phyloP scores from a whole-genome alignment of 2,888 invertebrate genomes.

The Oligia latruncula region DNA sequence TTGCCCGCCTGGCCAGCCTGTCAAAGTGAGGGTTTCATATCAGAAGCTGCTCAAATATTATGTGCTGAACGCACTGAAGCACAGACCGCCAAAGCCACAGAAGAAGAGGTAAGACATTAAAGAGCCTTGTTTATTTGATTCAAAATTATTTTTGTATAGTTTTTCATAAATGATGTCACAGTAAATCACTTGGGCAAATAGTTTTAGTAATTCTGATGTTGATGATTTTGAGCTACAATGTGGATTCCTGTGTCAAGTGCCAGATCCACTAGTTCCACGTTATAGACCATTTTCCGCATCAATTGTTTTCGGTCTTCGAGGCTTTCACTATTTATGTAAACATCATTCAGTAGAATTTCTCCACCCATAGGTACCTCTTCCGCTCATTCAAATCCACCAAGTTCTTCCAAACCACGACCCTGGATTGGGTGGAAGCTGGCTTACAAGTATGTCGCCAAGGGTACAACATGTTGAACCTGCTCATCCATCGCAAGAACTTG shows the following conservation, averaged over 20 bases:
- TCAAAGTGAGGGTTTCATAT: constrained; percentile 99
- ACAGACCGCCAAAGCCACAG: constrained; percentile 99
- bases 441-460: constrained; percentile 99
- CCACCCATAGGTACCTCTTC: constrained; percentile 94
- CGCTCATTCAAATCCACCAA: constrained; percentile 99
- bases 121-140: not conserved
- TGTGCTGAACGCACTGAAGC: constrained; percentile 99
- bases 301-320: not conserved
- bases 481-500: constrained; percentile 99
- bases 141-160: not conserved
- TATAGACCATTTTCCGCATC: not conserved
- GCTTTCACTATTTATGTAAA: not conserved
- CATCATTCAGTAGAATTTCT: not conserved
- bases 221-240: not conserved
- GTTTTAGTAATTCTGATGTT: not conserved
- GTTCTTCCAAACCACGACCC: constrained; percentile 99
- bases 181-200: not conserved
- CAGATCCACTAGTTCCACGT: not conserved
- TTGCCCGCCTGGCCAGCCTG: constrained; percentile 98
- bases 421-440: constrained; percentile 99
- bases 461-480: constrained; percentile 99
- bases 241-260: not conserved
- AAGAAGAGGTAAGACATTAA: constrained; percentile 94
- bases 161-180: not conserved
- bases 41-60: constrained; percentile 99